Evolutionary conservation across 2,888 invertebrate species (phyloP), one percentile per base, ranked within the genome.

Genomic region (Lochmaea crataegi): DNA sequence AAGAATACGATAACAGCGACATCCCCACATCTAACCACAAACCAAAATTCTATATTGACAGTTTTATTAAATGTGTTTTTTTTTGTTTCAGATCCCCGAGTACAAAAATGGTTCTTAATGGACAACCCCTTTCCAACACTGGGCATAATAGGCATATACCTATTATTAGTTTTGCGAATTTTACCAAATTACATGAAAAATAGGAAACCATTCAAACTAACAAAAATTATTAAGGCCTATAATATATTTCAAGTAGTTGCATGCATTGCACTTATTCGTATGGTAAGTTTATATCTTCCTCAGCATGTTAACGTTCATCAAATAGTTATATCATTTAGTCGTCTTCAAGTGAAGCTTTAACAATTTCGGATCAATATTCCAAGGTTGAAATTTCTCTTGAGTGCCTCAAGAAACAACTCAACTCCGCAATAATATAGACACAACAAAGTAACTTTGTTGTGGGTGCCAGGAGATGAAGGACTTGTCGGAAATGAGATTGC

Each of bases 221-320:
- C 91, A 77, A 88, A 85, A 2, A 83, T 93, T 45, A 91, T 96
- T 77, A 89, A 92, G 73, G 87, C 90, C 80, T 97, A 96, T 87
- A 96, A 97, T 84, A 86, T 94, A n/a, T 84, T 91, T 65, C 96
- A 96, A 90, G 93, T 96, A 14, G 74, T 90, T 2, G 89, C 92
- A 41, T 94, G 93, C 78, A 87, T 89, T n/a, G 86, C 89, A 75
- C 88, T 93, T 56, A 91, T 93, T 82, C 90, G 91, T 85, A 92
- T 92, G 88, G 94, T 94, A 84, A 89, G 90, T 87, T 42, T 11
- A 1, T 16, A 57, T 10, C 53, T 14, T 18, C 53, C 53, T 10
- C 5, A 56, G 11, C 0, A 32, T 58, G 12, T 32, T 5, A 5
- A 32, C 0, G 32, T 32, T 32, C 5, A 22, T 22, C 22, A 22